These are phyloP conservation scores for Sebastes taczanowskii DNA, from an alignment of 2,797 vertebrate genomes.

Conservation along the genomic window DNA sequence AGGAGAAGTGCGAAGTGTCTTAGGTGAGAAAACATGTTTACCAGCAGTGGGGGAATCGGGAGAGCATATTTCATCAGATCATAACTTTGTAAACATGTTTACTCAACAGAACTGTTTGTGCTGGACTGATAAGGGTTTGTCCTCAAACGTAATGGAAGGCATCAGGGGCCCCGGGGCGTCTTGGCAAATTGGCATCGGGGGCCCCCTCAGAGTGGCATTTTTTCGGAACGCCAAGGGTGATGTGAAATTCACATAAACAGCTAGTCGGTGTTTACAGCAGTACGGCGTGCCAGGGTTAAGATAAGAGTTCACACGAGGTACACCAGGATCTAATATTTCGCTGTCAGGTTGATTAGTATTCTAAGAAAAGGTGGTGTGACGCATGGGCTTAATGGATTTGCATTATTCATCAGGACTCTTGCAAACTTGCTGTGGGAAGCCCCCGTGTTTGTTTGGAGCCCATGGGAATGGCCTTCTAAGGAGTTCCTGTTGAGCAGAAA, in stretches of 20 bases:
- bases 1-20: constrained; percentile 26
- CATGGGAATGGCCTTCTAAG: constrained; percentile 29
- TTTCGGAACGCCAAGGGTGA: background rate
- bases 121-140: constrained; percentile 40
- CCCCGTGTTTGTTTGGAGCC: constrained; percentile 32
- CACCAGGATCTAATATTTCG: constrained; percentile 14
- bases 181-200: constrained; percentile 5
- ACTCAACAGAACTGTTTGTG: constrained; percentile 33
- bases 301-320: constrained; percentile 42
- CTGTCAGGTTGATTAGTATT: constrained; percentile 60
- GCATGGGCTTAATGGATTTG: constrained; percentile 45
- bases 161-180: background rate
- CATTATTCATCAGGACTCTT: constrained; percentile 61
- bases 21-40: constrained; percentile 60
- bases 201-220: constrained; percentile 18
- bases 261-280: constrained; percentile 5
- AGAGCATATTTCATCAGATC: constrained; percentile 46
- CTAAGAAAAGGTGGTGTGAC: constrained; percentile 49
- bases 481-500: constrained; percentile 38
- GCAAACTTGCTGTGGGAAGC: constrained; percentile 42
- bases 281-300: constrained; percentile 8
- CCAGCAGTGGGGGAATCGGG: constrained; percentile 13
- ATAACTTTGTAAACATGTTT: constrained; percentile 56
- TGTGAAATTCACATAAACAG: constrained; percentile 29
- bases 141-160: constrained; percentile 30